Base-by-base conservation (phyloP, 2,113 vertebrate species). In the Turnix velox region DNA sequence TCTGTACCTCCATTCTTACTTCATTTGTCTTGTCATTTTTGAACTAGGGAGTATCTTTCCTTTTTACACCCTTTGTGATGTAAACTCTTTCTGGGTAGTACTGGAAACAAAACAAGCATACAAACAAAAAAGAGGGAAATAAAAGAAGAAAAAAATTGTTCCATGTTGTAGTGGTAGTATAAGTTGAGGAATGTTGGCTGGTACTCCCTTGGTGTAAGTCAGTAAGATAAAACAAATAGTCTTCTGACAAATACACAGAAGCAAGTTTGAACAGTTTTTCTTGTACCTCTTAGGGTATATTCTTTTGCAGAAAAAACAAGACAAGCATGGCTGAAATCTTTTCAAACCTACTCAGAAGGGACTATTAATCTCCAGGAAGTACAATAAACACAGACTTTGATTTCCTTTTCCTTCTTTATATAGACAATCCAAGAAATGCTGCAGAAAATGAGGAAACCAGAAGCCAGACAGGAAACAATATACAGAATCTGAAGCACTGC, bases 381-480 rank as follows among this genome's bases (percentile, higher is more conserved):
- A 93, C 87, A 95, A 95, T 96, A 94, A 96, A 94, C 83, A 90
- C 40, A 84, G 90, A 78, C 69, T 92, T 94, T 91, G 88, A 94
- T 92, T 96, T 96, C 77, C 80, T 75, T 76, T 96, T 95, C 88
- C 94, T 94, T 94, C 45, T 24, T 84, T 96, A 89, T 79, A 78
- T 35, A 88, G 92, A 67, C 90, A 93, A 63, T 31, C 9, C 15
- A 89, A 93, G 84, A 94, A 94, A 81, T 62, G 61, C 80, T 80
- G 67, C 62, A 84, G 93, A 94, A 96, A 96, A 97, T 86, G 86
- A 90, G 74, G 78, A 93, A 97, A 96, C 52, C 93, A 95, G 94
- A 92, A 94, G 71, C 57, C 78, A 92, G 86, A 90, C 88, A 91
- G 92, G 91, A 96, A 96, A 22, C 84, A 96, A 92, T 94, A 95